Evolutionary conservation across 2,888 invertebrate species (phyloP), one percentile per base, ranked within the genome.

Genomic region (Eretmocerus hayati): DNA sequence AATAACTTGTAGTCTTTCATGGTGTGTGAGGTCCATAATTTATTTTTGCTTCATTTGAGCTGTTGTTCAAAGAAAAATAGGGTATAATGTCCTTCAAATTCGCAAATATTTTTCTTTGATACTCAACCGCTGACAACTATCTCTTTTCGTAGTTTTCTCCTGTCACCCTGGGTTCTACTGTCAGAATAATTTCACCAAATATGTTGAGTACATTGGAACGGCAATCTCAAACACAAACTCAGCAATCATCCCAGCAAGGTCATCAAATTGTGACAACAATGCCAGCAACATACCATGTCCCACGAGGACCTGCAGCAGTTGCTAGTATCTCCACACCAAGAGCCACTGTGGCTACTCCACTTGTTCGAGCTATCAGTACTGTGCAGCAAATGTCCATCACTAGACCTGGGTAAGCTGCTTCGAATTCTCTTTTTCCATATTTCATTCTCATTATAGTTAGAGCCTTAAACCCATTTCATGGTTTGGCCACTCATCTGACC

Each of bases 281-380:
- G 45, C 63, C 67, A 38, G 66, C 70, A 11, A 70, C 71, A 9
- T 74, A 73, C 58, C 74, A 75, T 59, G 73, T 75, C 39, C 74
- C 75, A 6, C 62, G 74, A 56, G 86, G 86, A 2, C 79, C 85
- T 15, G 85, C 85, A 0, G 85, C 85, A 11, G 86, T 85, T 3
- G 86, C 86, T 0, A 85, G 83, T 55, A 77, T 87, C 18, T 81
- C 85, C 11, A 81, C 84, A 6, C 81, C 85, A 1, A 78, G 85
- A 46, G 75, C 78, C 30, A 77, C 78, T 49, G 81, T 84, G 5
- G 78, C 81, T 13, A 79, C 80, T 21, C 71, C 71, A 19, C 69
- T 71, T 38, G 69, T 70, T 19, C 59, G 69, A 53, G 66, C 70
- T 2, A 64, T 61, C 44, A 64, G 58, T 42, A 56, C 64, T 11